These are phyloP conservation scores for Bombyx mori DNA, from an alignment of 1,140 invertebrate species.

Conservation along the genomic window ASM3026992v2 NC_085127.1:7380501-7381000, in stretches of 20 bases:
- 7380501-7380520: constrained; percentile 71
- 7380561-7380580: constrained; percentile 55
- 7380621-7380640: constrained; percentile 51
- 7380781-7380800: constrained; percentile 57
- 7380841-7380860: constrained; percentile 54
- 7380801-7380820: constrained; percentile 53
- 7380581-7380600: constrained; percentile 52
- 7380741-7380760: constrained; percentile 59
- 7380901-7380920: constrained; percentile 41
- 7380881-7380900: constrained; percentile 54
- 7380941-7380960: constrained; percentile 25
- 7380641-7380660: constrained; percentile 56
- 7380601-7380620: constrained; percentile 53
- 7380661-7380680: constrained; percentile 55
- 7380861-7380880: constrained; percentile 56
- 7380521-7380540: constrained; percentile 74
- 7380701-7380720: constrained; percentile 57
- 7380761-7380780: constrained; percentile 63
- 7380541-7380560: constrained; percentile 70
- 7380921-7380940: constrained; percentile 64
- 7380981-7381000: too few species aligned
- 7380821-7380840: constrained; percentile 58
- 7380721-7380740: constrained; percentile 46
- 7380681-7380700: constrained; percentile 39
- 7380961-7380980: too few species aligned